Percentiles rank a stretch among this genome's conserved stretches.
phyloP scores from a whole-genome alignment of 2,797 vertebrate genomes.

The Meda fulgida region DNA sequence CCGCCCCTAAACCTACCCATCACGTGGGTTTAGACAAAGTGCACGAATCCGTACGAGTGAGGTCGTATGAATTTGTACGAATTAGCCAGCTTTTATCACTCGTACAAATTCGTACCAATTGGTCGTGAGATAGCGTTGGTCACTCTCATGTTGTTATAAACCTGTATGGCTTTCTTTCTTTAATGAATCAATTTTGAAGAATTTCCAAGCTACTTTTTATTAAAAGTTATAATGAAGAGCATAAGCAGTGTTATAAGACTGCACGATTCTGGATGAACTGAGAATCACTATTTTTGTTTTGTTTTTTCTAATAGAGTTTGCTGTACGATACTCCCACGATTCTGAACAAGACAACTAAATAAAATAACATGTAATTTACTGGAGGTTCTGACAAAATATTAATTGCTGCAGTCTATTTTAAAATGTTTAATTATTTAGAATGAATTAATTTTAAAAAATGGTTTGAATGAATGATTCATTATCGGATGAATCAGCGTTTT shows the following conservation, averaged over 20 bases:
- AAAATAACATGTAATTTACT: background rate
- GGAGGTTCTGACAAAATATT: background rate
- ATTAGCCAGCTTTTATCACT: no score
- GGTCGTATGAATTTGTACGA: no score
- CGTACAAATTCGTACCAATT: no score
- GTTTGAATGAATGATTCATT: background rate
- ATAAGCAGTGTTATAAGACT: background rate
- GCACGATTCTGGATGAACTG: background rate
- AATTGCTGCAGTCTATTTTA: background rate
- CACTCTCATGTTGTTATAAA: background rate
- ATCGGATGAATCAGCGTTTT: background rate
- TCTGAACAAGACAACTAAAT: background rate
- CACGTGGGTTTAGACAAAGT: no score
- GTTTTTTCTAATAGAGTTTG: no score
- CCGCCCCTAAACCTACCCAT: no score
- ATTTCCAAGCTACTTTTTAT: background rate
- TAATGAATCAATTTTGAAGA: background rate
- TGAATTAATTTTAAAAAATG: no score
- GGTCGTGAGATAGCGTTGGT: no score
- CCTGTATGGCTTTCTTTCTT: background rate
- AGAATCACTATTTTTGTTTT: no score
- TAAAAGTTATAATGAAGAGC: background rate
- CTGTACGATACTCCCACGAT: no score
- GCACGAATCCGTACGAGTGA: no score
- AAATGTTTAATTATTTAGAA: background rate